Percentiles rank a stretch among this genome's conserved stretches.
Evolutionary conservation across 2,797 vertebrate species (phyloP).

Genomic region (Arnoldichthys spilopterus): DNA sequence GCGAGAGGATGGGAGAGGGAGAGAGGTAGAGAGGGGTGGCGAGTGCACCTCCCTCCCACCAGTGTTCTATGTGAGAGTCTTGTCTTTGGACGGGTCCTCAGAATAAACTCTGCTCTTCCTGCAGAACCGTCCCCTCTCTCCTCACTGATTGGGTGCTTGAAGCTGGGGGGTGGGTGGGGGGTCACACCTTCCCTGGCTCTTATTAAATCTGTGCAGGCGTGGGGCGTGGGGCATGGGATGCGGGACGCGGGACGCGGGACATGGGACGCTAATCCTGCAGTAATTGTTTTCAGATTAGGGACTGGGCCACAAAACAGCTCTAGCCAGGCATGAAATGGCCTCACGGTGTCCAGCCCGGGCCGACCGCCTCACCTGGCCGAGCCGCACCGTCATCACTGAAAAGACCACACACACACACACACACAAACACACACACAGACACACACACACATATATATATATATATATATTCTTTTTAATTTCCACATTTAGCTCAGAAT

Average conservation of each 20-base stretch:
- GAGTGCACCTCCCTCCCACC: not conserved
- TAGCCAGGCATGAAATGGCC: constrained; percentile 85
- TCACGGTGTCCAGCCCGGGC: constrained; percentile 50
- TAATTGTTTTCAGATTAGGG: constrained; percentile 87
- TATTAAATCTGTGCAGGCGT: constrained; percentile 80
- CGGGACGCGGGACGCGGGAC: too few relatives aligned
- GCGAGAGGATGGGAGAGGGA: too few relatives aligned
- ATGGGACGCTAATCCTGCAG: constrained; percentile 82
- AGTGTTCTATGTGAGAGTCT: constrained; percentile 28
- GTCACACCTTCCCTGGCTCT: constrained; percentile 84
- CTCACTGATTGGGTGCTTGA: constrained; percentile 70
- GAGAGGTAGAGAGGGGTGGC: not conserved
- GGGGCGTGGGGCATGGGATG: too few relatives aligned
- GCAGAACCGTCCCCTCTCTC: constrained; percentile 56
- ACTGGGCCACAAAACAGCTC: constrained; percentile 80
- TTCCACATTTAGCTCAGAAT: too few relatives aligned
- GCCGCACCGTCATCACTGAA: constrained; percentile 79
- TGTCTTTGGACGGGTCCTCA: too few relatives aligned
- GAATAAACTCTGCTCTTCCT: not conserved
- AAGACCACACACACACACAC: constrained; percentile 60
- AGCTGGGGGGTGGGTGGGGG: constrained; percentile 72
- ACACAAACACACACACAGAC: too few relatives aligned
- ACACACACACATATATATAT: too few relatives aligned
- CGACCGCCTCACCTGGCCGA: constrained; percentile 85
- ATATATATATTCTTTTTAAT: too few relatives aligned